Percentiles rank a stretch among this genome's conserved stretches.
phyloP scores from a whole-genome alignment of 2,113 vertebrate genomes.

The Myotis brandtii region DNA sequence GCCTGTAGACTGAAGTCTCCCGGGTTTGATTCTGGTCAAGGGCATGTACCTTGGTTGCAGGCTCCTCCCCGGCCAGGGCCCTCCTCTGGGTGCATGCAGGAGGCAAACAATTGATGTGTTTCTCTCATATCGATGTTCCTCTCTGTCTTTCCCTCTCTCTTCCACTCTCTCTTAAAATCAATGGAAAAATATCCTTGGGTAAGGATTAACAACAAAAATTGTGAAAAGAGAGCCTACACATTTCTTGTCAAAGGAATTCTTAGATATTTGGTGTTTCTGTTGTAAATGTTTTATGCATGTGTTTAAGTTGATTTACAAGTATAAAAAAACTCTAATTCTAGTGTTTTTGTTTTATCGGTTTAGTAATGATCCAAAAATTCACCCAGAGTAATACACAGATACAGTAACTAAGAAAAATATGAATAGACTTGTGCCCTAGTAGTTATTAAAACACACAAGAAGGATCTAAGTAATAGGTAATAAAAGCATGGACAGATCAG shows the following conservation, averaged over 20 bases:
- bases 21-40: too few relatives aligned
- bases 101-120: too few relatives aligned
- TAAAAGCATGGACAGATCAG: not conserved
- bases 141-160: too few relatives aligned
- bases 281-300: not conserved
- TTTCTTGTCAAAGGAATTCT: not conserved
- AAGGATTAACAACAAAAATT: not conserved
- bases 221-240: not conserved
- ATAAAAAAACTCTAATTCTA: conserved; percentile 24
- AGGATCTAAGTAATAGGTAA: not conserved
- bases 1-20: too few relatives aligned
- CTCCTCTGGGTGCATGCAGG: too few relatives aligned
- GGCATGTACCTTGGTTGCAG: too few relatives aligned
- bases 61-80: too few relatives aligned
- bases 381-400: not conserved
- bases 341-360: not conserved
- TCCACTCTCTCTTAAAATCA: too few relatives aligned
- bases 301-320: conserved; percentile 23
- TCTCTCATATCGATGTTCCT: too few relatives aligned
- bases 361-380: conserved; percentile 51
- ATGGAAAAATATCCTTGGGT: too few relatives aligned
- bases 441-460: not conserved
- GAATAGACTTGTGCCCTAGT: not conserved
- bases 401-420: conserved; percentile 13
- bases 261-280: conserved; percentile 15